Base-by-base conservation (phyloP, 2,113 vertebrate genomes). In the Chroicocephalus ridibundus region DNA sequence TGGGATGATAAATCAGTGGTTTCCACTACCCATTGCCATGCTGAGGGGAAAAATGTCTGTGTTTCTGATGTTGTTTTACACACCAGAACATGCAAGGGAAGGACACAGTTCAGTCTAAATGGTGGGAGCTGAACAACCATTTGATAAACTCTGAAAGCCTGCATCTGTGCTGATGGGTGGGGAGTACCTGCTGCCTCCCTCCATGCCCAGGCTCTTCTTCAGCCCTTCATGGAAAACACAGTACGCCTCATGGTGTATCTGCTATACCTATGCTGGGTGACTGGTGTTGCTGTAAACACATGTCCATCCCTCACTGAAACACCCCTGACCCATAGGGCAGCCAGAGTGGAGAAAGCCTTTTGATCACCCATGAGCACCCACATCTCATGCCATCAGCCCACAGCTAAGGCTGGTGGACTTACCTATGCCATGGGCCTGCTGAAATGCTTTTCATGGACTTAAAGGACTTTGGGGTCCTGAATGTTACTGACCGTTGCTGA, bases 211-310 rank as follows among this genome's bases (percentile, higher is more conserved):
- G 18, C 17, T 65, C 18, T 38, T 86, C 40, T 83, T 65, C 60
- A 85, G n/a, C 51, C 27, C 25, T 19, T 54, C 47, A 27, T 0
- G 0, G 42, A 54, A 51, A 85, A 68, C 15, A 54, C 5, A 38
- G 25, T 5, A 54, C 0, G 0, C 14, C 32, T 58, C 40, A 27
- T 6, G 5, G 14, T 36, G 15, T n/a, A 40, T 13, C 24, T 66
- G 36, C 51, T 75, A 8, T 71, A 66, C 31, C 34, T 9, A 1
- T 13, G 25, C 22, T 42, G 32, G 19, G 38, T 80, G 47, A 42
- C 29, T 32, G 20, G 2, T 38, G 34, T 13, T 70, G 70, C 74
- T 62, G 7, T 27, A 58, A 84, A 42, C 31, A 64, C 22, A 18
- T 1, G 5, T 31, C 16, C 25, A 21, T n/a, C 55, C 38, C 1